phyloP scores from a whole-genome alignment of 2,797 vertebrate species.

The Morelia viridis region DNA sequence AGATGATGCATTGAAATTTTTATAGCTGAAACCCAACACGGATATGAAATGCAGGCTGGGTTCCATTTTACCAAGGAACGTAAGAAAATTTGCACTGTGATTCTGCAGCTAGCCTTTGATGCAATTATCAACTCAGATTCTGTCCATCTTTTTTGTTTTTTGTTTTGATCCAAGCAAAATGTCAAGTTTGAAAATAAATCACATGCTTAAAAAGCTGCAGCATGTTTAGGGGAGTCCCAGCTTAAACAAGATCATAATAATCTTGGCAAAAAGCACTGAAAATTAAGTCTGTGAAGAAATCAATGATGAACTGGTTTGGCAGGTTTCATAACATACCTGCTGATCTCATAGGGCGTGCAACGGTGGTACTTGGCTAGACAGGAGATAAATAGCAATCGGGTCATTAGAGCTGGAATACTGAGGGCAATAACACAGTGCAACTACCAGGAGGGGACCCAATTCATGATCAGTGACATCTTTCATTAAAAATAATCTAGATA shows the following conservation, averaged over 20 bases:
- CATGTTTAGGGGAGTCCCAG: background rate
- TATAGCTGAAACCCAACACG: background rate
- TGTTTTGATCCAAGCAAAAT: background rate
- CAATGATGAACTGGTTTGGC: background rate
- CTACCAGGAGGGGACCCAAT: background rate
- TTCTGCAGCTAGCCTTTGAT: background rate
- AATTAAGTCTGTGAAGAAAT: background rate
- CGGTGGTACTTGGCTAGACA: background rate
- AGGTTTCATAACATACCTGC: background rate
- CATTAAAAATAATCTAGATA: background rate
- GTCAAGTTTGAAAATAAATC: background rate
- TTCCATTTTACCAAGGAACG: background rate
- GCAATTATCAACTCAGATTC: background rate
- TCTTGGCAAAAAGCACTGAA: background rate
- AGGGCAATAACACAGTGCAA: background rate
- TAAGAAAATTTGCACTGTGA: background rate
- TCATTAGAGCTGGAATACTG: background rate
- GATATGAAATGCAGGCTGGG: background rate
- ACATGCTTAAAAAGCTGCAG: background rate
- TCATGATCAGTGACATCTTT: background rate
- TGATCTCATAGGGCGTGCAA: background rate
- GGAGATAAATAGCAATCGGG: background rate
- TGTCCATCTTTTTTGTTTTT: background rate
- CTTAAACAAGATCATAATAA: background rate
- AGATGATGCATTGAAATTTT: constrained; percentile 20